Evolutionary conservation across 2,113 vertebrate genomes (phyloP), one percentile per base, ranked within the genome.

Genomic region (Mirza zaza): DNA sequence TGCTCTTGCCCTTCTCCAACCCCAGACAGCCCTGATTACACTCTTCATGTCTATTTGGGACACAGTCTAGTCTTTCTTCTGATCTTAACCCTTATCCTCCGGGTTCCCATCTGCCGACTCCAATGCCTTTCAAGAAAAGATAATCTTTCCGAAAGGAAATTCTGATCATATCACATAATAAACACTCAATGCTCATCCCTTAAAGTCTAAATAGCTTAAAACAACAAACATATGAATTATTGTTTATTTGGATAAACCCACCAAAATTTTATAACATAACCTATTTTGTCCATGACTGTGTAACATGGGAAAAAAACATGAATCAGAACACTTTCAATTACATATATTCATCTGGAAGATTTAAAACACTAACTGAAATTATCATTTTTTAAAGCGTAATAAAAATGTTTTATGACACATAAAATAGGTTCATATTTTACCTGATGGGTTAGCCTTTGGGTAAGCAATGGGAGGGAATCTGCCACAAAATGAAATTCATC

Each of bases 401-500:
- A 14, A 75, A 34, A 4, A 1, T 1, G 39, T 91, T 97, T 86
- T 71, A 52, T 36, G 34, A 32, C 8, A 23, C 17, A 52, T n/a
- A 32, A 87, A 96, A 94, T 0, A 96, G 48, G 11, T 93, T 94
- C 97, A 17, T 90, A 59, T 50, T 86, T 98, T 98, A 99, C 99
- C 99, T 99, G 99, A 98, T 99, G 99, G 80, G 99, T 99, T 96
- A 99, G 98, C 98, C 99, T 99, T 99, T 99, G 99, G 81, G 99
- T 99, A 97, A 99, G 99, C 98, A 99, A 98, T 63, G 99, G 99
- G 97, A 99, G 98, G 91, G 99, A 99, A 98, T 99, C 99, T 80
- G 99, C 99, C 95, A 99, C 99, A 98, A 99, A 99, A 99, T 99
- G 99, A 98, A 99, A 99, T 98, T 99, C 99, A 90, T 99, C 99